Conservation (phyloP, 1,140 invertebrate genomes). For the Zaprionus inermis region DNA sequence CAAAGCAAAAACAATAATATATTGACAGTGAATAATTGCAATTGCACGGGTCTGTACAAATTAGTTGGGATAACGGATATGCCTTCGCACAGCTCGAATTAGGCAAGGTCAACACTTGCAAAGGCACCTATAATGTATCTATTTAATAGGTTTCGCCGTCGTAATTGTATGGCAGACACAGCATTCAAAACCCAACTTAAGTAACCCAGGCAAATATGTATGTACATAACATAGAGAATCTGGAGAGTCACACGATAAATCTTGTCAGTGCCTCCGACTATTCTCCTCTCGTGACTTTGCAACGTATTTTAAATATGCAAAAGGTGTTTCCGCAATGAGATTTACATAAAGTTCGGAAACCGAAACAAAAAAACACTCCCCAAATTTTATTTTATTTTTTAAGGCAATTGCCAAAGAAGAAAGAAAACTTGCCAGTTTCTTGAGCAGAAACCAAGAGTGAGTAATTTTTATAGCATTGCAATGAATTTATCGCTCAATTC, state of each 20-base stretch:
- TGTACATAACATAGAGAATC: constrained; percentile 1
- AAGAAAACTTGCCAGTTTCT: constrained; percentile 1
- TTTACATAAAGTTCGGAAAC: constrained; percentile 69
- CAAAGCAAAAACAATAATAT: constrained; percentile 18
- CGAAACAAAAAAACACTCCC: constrained; percentile 28
- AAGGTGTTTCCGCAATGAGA: constrained; percentile 70
- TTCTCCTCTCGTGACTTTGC: constrained; percentile 43
- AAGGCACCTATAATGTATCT: not conserved
- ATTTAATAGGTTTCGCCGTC: constrained; percentile 35
- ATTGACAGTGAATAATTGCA: constrained; percentile 43
- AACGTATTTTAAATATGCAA: constrained; percentile 62
- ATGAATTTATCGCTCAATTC: constrained; percentile 35
- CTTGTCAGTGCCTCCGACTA: not conserved
- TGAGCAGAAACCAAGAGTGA: constrained; percentile 29
- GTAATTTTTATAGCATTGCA: constrained; percentile 17
- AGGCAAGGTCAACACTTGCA: constrained; percentile 25
- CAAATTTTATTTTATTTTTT: constrained; percentile 10
- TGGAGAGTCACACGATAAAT: constrained; percentile 66
- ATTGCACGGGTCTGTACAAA: constrained; percentile 42
- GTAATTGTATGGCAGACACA: constrained; percentile 8
- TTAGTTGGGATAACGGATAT: constrained; percentile 30
- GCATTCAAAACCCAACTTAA: constrained; percentile 14
- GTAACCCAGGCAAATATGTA: not conserved
- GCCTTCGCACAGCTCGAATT: constrained; percentile 20
- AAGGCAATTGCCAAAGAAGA: constrained; percentile 25